Evolutionary conservation across 2,888 invertebrate species (phyloP), one percentile per base, ranked within the genome.

Genomic region (Drosophila percnosoma): DNA sequence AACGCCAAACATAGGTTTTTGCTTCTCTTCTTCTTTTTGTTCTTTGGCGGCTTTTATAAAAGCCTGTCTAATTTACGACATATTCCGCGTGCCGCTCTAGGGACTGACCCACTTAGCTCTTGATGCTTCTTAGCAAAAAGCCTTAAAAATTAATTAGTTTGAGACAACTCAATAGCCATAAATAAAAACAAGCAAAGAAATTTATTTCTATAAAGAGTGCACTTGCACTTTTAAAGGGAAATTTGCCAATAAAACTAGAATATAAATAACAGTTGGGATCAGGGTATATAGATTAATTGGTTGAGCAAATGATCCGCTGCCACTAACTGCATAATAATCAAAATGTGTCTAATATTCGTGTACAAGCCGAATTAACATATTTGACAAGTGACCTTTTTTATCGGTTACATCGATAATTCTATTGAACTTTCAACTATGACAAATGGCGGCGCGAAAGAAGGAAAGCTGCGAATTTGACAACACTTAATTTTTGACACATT

Each of bases 401-500:
- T 38, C 13, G 18, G 18, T 24, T 1, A 33, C 1, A 38, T 33
- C 13, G 34, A 52, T 38, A 45, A 24, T 62, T 54, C 34, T 3
- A 31, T 31, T 42, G 18, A 38, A 60, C n/a, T 61, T 42, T 45
- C 15, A n/a, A n/a, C 15, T 53, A 48, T 48, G 27, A 42, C n/a
- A 59, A 71, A 75, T 66, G 33, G 51, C 55, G 21, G 45, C 18
- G 2, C 40, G 24, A 36, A 15, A 11, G 13, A 27, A 2, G n/a
- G 11, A 66, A 62, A 63, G 33, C 67, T 68, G 67, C 38, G 53
- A 67, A 49, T 57, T 60, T 34, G 3, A 51, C 21, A 24, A 29
- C 38, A 38, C 68, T 55, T 33, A 18, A 60, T 34, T 65, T 65
- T 59, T 18, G 72, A 76, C 69, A 77, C 78, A 40, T 55, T 68